Percentiles rank a stretch among this genome's conserved stretches.
Evolutionary conservation across 2,888 invertebrate genomes (phyloP).

Genomic region (Eilema sororculum): DNA sequence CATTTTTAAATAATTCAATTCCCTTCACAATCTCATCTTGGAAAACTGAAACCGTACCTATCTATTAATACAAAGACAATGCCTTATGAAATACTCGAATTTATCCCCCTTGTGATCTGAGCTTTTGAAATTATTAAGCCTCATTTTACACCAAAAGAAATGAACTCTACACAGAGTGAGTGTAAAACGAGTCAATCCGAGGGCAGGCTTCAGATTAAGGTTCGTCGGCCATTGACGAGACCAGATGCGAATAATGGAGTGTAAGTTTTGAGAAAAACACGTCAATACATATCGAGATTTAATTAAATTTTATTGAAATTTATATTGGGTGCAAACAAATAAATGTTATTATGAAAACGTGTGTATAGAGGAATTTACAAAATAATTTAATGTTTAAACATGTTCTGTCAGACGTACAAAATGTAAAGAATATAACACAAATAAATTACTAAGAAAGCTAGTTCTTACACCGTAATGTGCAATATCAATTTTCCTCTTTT

Average conservation of each 20-base stretch:
- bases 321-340: too few species aligned
- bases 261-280: background rate
- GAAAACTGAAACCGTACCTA: background rate
- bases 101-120: conserved; percentile 37
- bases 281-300: background rate
- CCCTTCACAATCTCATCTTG: background rate
- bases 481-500: too few species aligned
- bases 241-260: background rate
- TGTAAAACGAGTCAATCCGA: conserved; percentile 58
- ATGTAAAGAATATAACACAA: too few species aligned
- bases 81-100: conserved; percentile 25
- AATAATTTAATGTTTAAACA: background rate
- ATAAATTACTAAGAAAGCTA: too few species aligned
- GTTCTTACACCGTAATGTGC: too few species aligned
- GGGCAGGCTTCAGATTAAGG: conserved; percentile 62
- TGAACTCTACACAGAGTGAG: conserved; percentile 48
- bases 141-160: conserved; percentile 54
- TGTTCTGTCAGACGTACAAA: too few species aligned
- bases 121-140: conserved; percentile 50
- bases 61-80: conserved; percentile 20
- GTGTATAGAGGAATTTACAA: too few species aligned
- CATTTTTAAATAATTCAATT: background rate
- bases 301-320: too few species aligned
- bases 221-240: background rate
- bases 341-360: too few species aligned